Percentiles rank a stretch among this genome's conserved stretches.
These are phyloP conservation scores for Xerus inauris DNA, from an alignment of 2,113 vertebrate genomes.

Conservation along the genomic window DNA sequence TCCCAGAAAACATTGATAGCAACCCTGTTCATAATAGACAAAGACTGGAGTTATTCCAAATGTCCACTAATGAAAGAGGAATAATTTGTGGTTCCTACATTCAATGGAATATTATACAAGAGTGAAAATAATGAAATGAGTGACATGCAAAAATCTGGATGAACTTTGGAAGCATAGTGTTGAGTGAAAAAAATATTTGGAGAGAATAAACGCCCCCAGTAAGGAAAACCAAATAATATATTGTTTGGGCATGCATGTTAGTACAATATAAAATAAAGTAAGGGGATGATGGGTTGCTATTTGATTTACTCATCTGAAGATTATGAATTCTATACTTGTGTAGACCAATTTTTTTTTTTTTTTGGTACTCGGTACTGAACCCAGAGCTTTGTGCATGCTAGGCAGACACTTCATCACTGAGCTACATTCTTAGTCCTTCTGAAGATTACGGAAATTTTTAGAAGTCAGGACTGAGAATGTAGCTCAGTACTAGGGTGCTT, in stretches of 20 bases:
- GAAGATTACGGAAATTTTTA: not conserved
- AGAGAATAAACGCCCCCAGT: not conserved
- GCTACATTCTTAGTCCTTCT: no score
- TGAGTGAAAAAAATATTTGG: not conserved
- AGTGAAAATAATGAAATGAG: not conserved
- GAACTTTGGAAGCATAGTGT: not conserved
- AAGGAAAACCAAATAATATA: not conserved
- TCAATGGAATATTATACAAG: not conserved
- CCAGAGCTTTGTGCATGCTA: no score
- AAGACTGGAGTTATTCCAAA: not conserved
- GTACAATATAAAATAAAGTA: not conserved
- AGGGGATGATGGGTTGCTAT: not conserved
- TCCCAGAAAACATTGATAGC: not conserved
- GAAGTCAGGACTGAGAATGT: not conserved
- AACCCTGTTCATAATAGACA: not conserved
- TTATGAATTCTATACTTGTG: not conserved
- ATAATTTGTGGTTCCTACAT: slow-evolving; percentile 25
- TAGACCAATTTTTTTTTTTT: not conserved
- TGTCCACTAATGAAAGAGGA: not conserved
- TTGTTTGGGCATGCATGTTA: not conserved
- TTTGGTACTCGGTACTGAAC: no score
- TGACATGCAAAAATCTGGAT: not conserved
- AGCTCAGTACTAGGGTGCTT: not conserved
- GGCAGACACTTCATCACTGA: no score
- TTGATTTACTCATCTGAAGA: not conserved